These are phyloP conservation scores for Keiferia lycopersicella DNA, from an alignment of 2,888 invertebrate genomes.

Conservation along the genomic window DNA sequence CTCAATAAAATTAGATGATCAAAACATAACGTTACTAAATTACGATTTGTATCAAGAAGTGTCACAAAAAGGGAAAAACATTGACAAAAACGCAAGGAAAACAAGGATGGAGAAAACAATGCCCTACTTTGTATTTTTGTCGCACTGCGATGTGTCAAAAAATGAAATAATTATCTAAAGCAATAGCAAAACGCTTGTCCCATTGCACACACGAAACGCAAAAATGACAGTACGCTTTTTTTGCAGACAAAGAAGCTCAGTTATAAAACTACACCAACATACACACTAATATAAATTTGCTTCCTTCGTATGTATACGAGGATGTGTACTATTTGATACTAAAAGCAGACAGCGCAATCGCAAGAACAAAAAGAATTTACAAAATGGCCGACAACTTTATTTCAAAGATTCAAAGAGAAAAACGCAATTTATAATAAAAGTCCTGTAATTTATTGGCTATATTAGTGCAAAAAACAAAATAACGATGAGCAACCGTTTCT, in stretches of 20 bases:
- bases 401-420: not conserved
- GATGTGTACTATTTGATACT: not conserved
- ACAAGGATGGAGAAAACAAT: not conserved
- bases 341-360: not conserved
- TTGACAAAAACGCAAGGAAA: not conserved
- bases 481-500: conserved; percentile 59
- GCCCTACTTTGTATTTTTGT: too few species aligned
- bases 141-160: too few species aligned
- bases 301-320: not conserved
- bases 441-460: not conserved
- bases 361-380: not conserved
- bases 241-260: not conserved
- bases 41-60: not conserved
- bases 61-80: conserved; percentile 1
- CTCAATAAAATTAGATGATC: not conserved
- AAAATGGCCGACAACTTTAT: conserved; percentile 1
- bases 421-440: not conserved
- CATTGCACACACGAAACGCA: not conserved
- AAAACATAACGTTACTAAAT: not conserved
- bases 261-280: not conserved
- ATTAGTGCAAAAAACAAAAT: not conserved
- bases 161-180: too few species aligned
- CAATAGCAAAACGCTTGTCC: not conserved
- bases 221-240: not conserved
- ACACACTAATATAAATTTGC: not conserved